phyloP scores from a whole-genome alignment of 1,140 invertebrate species.

The Sinella curviseta region DNA sequence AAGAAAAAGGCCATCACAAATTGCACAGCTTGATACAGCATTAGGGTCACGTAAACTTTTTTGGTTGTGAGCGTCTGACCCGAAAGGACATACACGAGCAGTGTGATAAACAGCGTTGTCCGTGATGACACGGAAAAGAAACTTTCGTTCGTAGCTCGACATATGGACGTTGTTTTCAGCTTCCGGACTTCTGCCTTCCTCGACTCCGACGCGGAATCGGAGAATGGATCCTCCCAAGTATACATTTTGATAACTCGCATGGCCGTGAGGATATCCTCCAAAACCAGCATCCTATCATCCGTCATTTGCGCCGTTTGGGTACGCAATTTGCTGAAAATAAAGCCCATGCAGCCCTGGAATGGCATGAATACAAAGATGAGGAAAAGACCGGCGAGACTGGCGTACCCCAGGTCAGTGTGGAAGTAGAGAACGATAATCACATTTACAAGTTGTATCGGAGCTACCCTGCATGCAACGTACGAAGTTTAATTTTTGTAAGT shows the following conservation, averaged over 20 bases:
- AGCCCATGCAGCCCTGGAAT: slow-evolving; percentile 54
- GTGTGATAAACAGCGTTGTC: slow-evolving; percentile 1
- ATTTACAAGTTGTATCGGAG: background rate
- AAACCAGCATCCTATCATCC: slow-evolving; percentile 60
- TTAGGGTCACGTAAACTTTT: slow-evolving; percentile 6
- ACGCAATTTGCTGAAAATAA: slow-evolving; percentile 53
- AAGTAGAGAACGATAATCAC: background rate
- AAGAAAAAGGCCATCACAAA: background rate
- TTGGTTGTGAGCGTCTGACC: background rate
- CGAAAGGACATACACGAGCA: background rate
- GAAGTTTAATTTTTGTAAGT: too few species aligned
- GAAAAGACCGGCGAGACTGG: background rate
- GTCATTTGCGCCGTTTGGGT: slow-evolving; percentile 55
- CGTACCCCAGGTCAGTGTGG: background rate
- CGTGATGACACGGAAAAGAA: background rate
- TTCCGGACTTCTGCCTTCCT: background rate
- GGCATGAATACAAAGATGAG: background rate
- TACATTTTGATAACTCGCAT: slow-evolving; percentile 50
- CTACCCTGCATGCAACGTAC: background rate
- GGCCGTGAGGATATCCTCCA: slow-evolving; percentile 60
- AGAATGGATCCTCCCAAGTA: slow-evolving; percentile 53
- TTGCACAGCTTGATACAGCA: background rate
- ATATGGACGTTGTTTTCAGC: background rate
- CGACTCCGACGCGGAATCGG: slow-evolving; percentile 46
- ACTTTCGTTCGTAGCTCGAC: background rate